A percentile compares a stretch with the other conserved stretches of the same genome.
phyloP scores from a whole-genome alignment of 2,113 vertebrate genomes.

The Raja brachyura region DNA sequence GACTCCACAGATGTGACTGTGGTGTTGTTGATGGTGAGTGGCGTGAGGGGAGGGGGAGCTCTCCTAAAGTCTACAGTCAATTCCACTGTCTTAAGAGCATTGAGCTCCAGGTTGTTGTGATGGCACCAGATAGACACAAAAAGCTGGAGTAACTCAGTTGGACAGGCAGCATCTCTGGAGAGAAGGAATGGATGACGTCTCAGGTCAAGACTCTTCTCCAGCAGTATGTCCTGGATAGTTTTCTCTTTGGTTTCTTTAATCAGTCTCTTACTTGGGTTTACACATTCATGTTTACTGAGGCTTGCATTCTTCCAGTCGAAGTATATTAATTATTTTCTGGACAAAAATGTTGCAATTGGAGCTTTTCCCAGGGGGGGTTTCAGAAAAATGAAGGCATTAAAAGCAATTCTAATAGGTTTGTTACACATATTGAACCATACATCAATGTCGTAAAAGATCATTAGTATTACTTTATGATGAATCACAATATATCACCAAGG shows the following conservation, averaged over 20 bases:
- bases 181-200: too few species aligned
- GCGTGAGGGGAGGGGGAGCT: too few species aligned
- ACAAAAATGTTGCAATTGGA: slow-evolving; percentile 9
- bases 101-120: too few species aligned
- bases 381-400: slow-evolving; percentile 34
- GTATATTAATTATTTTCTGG: slow-evolving; percentile 16
- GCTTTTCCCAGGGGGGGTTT: not conserved
- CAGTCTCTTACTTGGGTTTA: not conserved
- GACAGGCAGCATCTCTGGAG: too few species aligned
- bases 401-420: slow-evolving; percentile 28
- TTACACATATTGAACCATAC: slow-evolving; percentile 29
- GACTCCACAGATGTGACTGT: too few species aligned
- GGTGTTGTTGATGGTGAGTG: too few species aligned
- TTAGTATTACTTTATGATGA: slow-evolving; percentile 11
- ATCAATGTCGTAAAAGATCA: slow-evolving; percentile 26
- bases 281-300: not conserved
- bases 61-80: too few species aligned
- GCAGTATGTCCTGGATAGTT: not conserved
- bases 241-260: not conserved
- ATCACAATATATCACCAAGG: not conserved
- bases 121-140: too few species aligned
- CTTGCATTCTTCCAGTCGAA: not conserved
- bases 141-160: too few species aligned
- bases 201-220: too few species aligned
- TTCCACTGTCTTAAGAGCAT: too few species aligned